Evolutionary conservation across 2,888 invertebrate genomes (phyloP), one percentile per base, ranked within the genome.

Genomic region (Cosmia trapezina): DNA sequence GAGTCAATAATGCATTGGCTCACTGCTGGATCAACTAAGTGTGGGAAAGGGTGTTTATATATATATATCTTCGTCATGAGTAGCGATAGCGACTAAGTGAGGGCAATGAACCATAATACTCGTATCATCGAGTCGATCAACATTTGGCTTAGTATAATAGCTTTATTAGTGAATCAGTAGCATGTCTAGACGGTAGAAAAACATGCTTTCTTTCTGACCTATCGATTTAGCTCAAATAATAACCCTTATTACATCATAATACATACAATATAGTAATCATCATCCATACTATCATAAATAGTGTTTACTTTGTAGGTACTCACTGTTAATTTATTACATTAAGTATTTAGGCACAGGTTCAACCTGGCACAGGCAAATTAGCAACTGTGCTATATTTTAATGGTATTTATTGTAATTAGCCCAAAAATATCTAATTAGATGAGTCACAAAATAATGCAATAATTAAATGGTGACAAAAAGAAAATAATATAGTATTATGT

Each of bases 151-250:
- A 45, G 37, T 33, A n/a, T n/a, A n/a, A n/a, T n/a, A 33, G 11
- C 37, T 53, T 19, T 37, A 61, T 70, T 56, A 61, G 49, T 33
- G 19, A 69, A 60, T 37, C 28, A 19, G 14, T 33, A 19, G 19
- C 14, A 19, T 47, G 65, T 79, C 73, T 77, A 78, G 79, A 79
- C 73, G 5, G 28, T n/a, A 19, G 4, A 37, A 64, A 33, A 64
- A 49, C 12, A 49, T 61, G 22, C 4, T 61, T 61, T 64, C n/a
- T 71, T 12, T 49, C 33, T 49, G n/a, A 64, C 8, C 12, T 12
- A 49, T 59, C 12, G 12, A 49, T 28, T 54, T 60, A 47, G 33
- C 12, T 59, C 5, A 33, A 14, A 60, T 47, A n/a, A 12, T 57
- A 9, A 17, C 14, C 17, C 17, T 19, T 41, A 22, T 22, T n/a